A percentile compares a stretch with the other conserved stretches of the same genome.
Conservation (phyloP, 1,140 invertebrate species). For the Bombus pyrosoma region DNA sequence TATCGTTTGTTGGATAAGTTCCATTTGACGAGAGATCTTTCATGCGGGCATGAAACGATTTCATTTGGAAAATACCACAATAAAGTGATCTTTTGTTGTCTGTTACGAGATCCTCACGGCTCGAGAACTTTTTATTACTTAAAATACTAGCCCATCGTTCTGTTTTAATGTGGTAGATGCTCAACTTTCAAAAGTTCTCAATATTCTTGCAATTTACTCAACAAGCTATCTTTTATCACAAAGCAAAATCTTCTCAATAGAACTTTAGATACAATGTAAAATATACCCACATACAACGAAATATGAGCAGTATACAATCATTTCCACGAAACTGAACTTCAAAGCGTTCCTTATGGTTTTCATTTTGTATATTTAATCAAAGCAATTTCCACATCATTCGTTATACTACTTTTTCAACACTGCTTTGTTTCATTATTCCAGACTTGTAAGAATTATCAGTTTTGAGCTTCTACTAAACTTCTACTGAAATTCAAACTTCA, state of each 20-base stretch:
- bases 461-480: no score
- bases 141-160: background rate
- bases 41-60: background rate
- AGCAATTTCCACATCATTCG: no score
- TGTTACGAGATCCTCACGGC: background rate
- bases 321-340: background rate
- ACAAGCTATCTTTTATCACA: background rate
- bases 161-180: background rate
- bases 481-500: no score
- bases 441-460: no score
- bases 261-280: background rate
- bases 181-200: background rate
- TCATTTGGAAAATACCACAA: background rate
- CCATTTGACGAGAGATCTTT: background rate
- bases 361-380: background rate
- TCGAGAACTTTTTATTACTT: slow-evolving; percentile 1
- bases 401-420: no score
- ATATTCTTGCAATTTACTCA: background rate
- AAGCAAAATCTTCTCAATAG: background rate
- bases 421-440: no score
- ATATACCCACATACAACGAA: background rate
- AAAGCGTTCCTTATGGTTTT: background rate
- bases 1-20: background rate
- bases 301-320: background rate
- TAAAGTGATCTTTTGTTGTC: background rate